Conservation (phyloP, 2,113 vertebrate genomes). For the Mixornis gularis region DNA sequence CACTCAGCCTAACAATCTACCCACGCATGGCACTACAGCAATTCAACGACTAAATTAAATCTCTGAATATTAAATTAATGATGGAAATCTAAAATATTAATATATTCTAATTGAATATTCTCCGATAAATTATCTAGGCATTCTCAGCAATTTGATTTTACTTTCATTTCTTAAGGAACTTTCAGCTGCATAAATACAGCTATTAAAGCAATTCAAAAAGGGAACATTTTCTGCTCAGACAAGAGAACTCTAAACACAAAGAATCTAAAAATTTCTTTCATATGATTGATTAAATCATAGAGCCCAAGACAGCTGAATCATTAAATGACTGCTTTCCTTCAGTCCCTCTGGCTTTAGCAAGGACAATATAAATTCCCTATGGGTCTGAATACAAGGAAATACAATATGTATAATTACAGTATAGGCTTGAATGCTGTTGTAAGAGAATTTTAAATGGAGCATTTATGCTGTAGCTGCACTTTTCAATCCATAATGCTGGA, state of each 20-base stretch:
- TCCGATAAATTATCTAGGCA: constrained; percentile 84
- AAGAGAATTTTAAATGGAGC: constrained; percentile 50
- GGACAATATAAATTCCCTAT: constrained; percentile 70
- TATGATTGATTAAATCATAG: constrained; percentile 82
- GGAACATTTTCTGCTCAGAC: constrained; percentile 69
- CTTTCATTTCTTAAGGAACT: constrained; percentile 73
- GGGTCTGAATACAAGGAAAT: constrained; percentile 69
- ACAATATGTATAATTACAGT: constrained; percentile 80
- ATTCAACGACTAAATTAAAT: constrained; percentile 73
- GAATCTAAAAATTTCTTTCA: constrained; percentile 65
- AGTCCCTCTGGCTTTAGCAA: constrained; percentile 72
- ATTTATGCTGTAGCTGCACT: constrained; percentile 67
- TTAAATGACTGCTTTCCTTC: constrained; percentile 71
- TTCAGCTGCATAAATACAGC: constrained; percentile 77
- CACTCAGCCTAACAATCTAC: constrained; percentile 33
- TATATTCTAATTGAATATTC: constrained; percentile 85
- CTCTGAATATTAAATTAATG: constrained; percentile 83
- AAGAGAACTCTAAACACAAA: constrained; percentile 67
- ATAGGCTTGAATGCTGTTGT: constrained; percentile 56
- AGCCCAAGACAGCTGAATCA: constrained; percentile 73
- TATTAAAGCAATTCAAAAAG: constrained; percentile 77
- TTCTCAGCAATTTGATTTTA: constrained; percentile 77
- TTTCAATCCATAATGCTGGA: constrained; percentile 7
- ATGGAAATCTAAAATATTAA: constrained; percentile 86
- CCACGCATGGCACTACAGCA: constrained; percentile 40